Evolutionary conservation across 1,140 invertebrate genomes (phyloP).

Genomic region (Eubasilissa regina): DNA sequence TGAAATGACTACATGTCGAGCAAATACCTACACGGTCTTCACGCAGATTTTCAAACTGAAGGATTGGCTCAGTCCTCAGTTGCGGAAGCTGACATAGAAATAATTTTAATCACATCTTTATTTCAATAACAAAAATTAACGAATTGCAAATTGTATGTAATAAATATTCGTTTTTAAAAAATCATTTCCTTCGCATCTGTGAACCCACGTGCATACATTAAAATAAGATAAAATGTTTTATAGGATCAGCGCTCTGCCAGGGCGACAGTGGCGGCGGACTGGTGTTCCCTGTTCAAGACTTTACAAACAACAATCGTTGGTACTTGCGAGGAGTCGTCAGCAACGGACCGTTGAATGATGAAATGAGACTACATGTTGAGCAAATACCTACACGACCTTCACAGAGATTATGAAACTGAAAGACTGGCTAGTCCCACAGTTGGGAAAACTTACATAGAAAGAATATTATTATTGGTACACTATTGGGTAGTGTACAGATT

Average conservation of each 20-base stretch:
- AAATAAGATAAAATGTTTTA: not conserved
- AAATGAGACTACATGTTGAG: not conserved
- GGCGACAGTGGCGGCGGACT: slow-evolving; percentile 11
- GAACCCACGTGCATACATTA: no score
- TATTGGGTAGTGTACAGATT: no score
- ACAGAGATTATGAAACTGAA: not conserved
- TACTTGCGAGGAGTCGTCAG: not conserved
- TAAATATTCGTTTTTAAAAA: no score
- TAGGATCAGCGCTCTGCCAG: slow-evolving; percentile 22
- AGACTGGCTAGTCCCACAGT: not conserved
- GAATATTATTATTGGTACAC: no score
- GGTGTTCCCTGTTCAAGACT: not conserved
- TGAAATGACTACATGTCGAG: not conserved
- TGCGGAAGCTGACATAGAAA: no score
- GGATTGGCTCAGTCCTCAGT: not conserved
- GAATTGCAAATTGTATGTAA: no score
- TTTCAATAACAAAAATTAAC: no score
- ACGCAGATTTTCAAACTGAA: no score
- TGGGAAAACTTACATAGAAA: no score
- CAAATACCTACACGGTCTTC: slow-evolving; percentile 35
- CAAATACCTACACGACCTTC: not conserved
- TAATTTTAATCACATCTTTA: no score
- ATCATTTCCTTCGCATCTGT: no score
- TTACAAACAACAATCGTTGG: not conserved
- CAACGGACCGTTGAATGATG: not conserved